Evolutionary conservation across 1,140 invertebrate species (phyloP), one percentile per base, ranked within the genome.

Genomic region (Chrysopa pallens): DNA sequence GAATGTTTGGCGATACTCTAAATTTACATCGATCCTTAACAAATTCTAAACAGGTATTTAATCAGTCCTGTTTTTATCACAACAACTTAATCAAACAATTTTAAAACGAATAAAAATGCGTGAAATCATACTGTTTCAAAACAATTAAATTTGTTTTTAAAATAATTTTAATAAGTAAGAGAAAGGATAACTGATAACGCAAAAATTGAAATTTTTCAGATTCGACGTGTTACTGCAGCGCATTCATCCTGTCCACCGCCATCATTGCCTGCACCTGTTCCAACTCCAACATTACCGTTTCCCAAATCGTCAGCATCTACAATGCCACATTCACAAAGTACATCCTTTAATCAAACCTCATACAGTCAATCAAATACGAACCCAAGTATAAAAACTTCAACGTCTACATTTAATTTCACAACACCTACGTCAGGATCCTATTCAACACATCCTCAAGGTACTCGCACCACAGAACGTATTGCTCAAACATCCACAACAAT

Each of bases 191-290:
- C n/a, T n/a, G n/a, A n/a, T n/a, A n/a, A n/a, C n/a, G n/a, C n/a
- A n/a, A n/a, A n/a, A n/a, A n/a, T n/a, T n/a, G n/a, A n/a, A n/a
- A n/a, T 37, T 42, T 56, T 57, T 38, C 52, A 64, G 62, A 62
- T 64, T 54, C 62, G 62, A 43, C 60, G 62, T 51, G 60, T 60
- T 49, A 62, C 62, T 52, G 62, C 55, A 60, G 59, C 60, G 57
- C 58, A 61, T 50, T 60, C 59, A 48, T 33, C 48, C 45, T 72
- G 73, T 7, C 67, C 74, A 11, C 73, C 74, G 6, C 74, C 74
- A 33, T 72, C 73, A 27, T 54, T 75, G 33, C 74, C 75, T 2
- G 74, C 75, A 1, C 76, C 76, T 3, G 72, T 75, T 29, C 73
- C 74, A 14, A 70, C 68, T 27, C 67, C 64, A 43, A 58, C 61